phyloP scores from a whole-genome alignment of 2,113 vertebrate species.

The Neolamprologus longior region DNA sequence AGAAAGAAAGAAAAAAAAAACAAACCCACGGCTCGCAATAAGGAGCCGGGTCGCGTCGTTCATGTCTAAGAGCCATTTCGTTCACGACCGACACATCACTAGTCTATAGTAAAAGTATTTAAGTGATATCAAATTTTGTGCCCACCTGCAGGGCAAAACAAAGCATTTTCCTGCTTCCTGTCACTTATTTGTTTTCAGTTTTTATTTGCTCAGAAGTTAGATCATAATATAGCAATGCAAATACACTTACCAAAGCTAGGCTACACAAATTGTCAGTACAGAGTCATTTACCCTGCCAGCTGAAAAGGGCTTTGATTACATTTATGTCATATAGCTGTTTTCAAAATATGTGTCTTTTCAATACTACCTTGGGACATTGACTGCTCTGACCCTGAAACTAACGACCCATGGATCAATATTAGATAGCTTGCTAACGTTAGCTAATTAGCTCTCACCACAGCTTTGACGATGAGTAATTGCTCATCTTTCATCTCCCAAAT shows the following conservation, averaged over 20 bases:
- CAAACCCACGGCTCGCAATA: fast-evolving
- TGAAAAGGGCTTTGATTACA: neutral
- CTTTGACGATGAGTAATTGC: neutral
- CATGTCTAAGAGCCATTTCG: fast-evolving
- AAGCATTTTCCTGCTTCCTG: neutral
- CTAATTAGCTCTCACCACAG: neutral
- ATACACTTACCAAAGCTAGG: neutral
- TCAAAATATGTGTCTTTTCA: neutral
- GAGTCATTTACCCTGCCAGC: neutral
- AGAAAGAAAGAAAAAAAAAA: fast-evolving
- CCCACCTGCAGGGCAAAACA: neutral
- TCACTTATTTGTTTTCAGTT: neutral
- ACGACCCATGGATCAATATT: neutral
- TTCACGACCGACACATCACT: fast-evolving
- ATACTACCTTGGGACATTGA: neutral
- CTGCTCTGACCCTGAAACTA: neutral
- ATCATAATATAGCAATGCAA: neutral
- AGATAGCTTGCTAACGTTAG: neutral
- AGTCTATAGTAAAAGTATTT: neutral
- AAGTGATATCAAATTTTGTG: neutral
- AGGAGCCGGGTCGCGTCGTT: fast-evolving
- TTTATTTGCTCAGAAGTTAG: neutral
- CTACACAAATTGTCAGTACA: neutral
- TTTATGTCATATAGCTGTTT: neutral
- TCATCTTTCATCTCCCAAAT: neutral